Evolutionary conservation across 2,113 vertebrate species (phyloP), one percentile per base, ranked within the genome.

Genomic region (Lichenostomus cassidix): DNA sequence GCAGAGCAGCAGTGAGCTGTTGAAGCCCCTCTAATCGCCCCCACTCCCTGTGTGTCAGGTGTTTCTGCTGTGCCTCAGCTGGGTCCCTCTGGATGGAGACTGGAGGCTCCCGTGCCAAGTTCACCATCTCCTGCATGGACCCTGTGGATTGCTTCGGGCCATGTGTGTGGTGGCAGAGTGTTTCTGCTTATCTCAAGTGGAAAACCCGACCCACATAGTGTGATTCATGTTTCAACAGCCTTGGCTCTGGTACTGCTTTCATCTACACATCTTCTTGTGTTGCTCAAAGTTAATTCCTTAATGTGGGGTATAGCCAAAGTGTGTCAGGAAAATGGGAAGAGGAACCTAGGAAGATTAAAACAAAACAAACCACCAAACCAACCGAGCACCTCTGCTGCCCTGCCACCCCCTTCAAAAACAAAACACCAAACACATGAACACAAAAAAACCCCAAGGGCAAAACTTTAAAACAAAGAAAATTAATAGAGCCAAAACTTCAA

Each of bases 271-370:
- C 33, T 35, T 74, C 56, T 62, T 2, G 12, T 3, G 1, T 70
- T 82, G 87, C 60, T 91, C 35, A 42, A 35, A 91, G 70, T 84
- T 70, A 94, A 59, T 84, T 91, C 39, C 56, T 84, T 83, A 24
- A 29, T 69, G 33, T 83, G 73, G 20, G 52, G 18, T 81, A 59
- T 55, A 70, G 63, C 39, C 71, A 49, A 42, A 58, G 59, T 50
- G 44, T 77, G 71, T 58, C 59, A 85, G 46, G 46, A 62, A 76
- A 67, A 28, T 62, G 52, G 71, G 44, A 87, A 83, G 60, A 85
- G 47, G 79, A 65, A 86, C 9, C 47, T 28, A 21, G 23, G 12
- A 60, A 2, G 5, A 35, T 60, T 33, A 2, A 24, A 28, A 65
- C 4, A 19, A 44, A 15, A 20, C 7, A 44, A 82, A 12, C 19